A percentile compares a stretch with the other conserved stretches of the same genome.
phyloP scores from a whole-genome alignment of 2,797 vertebrate genomes.

The Poecilia velifera region DNA sequence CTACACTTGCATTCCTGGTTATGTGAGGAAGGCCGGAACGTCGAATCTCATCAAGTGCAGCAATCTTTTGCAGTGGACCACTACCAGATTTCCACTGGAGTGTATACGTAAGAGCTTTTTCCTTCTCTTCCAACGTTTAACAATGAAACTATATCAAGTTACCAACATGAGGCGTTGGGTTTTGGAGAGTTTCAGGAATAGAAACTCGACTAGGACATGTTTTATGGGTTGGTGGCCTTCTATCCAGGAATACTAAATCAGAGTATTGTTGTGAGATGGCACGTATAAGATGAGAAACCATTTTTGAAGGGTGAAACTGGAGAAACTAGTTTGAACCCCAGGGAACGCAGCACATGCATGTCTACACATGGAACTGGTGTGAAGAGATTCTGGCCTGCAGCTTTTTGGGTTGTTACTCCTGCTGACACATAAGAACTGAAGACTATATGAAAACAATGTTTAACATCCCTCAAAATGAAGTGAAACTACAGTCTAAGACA shows the following conservation, averaged over 20 bases:
- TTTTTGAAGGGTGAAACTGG: background rate
- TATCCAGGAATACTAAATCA: background rate
- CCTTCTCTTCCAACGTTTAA: background rate
- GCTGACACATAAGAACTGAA: background rate
- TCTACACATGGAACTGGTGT: background rate
- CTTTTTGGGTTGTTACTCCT: background rate
- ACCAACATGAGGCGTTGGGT: no score
- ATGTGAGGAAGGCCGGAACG: slow-evolving; percentile 68
- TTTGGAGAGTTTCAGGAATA: background rate
- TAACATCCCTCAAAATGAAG: background rate
- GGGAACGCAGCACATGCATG: background rate
- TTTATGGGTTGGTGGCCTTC: background rate
- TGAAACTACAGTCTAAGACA: background rate
- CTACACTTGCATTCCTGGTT: slow-evolving; percentile 53
- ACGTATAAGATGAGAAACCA: background rate
- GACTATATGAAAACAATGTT: background rate
- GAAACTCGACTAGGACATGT: background rate
- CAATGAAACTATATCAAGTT: background rate
- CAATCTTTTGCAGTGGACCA: fast-evolving
- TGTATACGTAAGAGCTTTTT: slow-evolving; percentile 74
- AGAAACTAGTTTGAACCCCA: background rate
- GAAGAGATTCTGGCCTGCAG: background rate
- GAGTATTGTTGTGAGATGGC: background rate
- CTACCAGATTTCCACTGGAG: fast-evolving
- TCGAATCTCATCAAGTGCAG: slow-evolving; percentile 63